Evolutionary conservation across 1,140 invertebrate genomes (phyloP), one percentile per base, ranked within the genome.

Genomic region (Bilobella aurantiaca): DNA sequence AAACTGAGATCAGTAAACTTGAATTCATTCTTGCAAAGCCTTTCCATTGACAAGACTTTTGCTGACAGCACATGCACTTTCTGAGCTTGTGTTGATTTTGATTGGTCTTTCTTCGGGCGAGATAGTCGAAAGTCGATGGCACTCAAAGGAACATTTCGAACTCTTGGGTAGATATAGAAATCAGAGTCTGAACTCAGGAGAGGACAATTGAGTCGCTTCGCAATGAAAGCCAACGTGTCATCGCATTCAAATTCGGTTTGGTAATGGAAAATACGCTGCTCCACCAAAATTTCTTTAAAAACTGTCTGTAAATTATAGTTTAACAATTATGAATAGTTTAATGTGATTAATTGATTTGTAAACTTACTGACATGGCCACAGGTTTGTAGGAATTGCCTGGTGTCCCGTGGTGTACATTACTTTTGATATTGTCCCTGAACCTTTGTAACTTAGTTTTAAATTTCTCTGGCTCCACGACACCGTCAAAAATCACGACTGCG

Each of bases 121-220:
- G 37, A 25, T 62, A 42, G 27, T 14, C 59, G 29, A 34, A 72
- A 69, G 23, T 77, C 75, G 1, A 81, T 58, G 49, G 75, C 75
- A 61, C 78, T 75, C 25, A 82, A 67, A 12, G 76, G 75, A 21
- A 82, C 76, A 60, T 78, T 77, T 3, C 78, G 67, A n/a, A 82
- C 56, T 63, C 77, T 71, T 1, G 46, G 32, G 66, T 77, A 80
- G 29, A 82, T 75, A 64, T 75, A 80, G 75, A 82, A 82, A 74
- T 82, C 81, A 61, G 79, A 81, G 70, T 82, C 81, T 59, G 77
- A 76, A 59, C 78, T 81, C 14, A 82, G 59, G 1, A 82, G 76
- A 23, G 80, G 80, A 68, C 80, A 81, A n/a, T 79, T 69, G 28
- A 79, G 76, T 28, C 76, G 49, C 64, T 79, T 78, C 1, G 81